These are phyloP conservation scores for Dufourea novaeangliae DNA, from an alignment of 1,140 invertebrate genomes.

Conservation along the genomic window DNA sequence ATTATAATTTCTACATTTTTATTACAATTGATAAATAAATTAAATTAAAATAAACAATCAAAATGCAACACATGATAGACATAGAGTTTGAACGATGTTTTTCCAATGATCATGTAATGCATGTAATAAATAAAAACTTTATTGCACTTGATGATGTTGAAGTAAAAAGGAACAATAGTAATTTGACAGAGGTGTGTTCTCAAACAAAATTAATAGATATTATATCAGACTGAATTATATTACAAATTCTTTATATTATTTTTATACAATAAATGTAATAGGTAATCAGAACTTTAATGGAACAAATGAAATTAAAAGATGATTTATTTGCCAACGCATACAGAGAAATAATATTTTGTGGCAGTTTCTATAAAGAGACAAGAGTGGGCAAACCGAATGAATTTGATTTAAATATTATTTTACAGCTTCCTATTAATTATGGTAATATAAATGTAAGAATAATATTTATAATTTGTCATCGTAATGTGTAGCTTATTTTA, in stretches of 20 bases:
- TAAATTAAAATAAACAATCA: no score
- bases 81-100: neutral
- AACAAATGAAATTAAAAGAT: conserved; percentile 68
- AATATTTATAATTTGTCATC: neutral
- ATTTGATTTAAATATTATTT: conserved; percentile 82
- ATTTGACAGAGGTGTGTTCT: conserved; percentile 38
- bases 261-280: conserved; percentile 28
- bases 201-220: neutral
- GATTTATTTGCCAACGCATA: conserved; percentile 67
- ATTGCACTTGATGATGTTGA: conserved; percentile 42
- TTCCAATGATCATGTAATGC: conserved; percentile 27
- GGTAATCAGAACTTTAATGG: conserved; percentile 51
- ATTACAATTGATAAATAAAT: no score
- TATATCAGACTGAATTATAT: neutral
- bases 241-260: neutral
- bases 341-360: conserved; percentile 78
- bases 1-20: no score
- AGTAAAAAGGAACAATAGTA: conserved; percentile 25
- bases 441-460: conserved; percentile 71
- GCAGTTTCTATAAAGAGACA: conserved; percentile 82
- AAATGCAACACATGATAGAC: neutral
- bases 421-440: conserved; percentile 77
- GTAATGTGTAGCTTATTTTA: neutral
- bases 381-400: conserved; percentile 82
- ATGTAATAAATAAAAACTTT: conserved; percentile 44